These are phyloP conservation scores for Macrochelys suwanniensis DNA, from an alignment of 2,797 vertebrate species.

Conservation along the genomic window DNA sequence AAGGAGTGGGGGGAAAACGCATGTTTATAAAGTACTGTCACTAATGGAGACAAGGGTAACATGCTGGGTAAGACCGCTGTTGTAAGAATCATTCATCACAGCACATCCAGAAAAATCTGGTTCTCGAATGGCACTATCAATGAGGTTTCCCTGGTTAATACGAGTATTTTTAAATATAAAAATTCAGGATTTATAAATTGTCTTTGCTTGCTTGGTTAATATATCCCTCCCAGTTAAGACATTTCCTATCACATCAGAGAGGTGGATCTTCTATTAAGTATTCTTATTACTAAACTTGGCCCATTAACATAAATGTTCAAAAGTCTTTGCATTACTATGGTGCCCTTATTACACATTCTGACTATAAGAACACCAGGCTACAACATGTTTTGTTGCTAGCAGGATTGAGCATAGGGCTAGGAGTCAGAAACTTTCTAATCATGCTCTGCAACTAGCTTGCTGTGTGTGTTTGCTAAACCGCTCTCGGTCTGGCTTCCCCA, in stretches of 20 bases:
- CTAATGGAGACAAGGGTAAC: not conserved
- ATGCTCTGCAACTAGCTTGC: not conserved
- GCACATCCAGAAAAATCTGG: not conserved
- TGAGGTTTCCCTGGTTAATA: not conserved
- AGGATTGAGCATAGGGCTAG: not conserved
- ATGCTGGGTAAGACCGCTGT: not conserved
- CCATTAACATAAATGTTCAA: not conserved
- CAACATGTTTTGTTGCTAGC: not conserved
- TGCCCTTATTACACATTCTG: not conserved
- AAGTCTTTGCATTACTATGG: not conserved
- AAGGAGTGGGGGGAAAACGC: not conserved
- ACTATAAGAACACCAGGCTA: not conserved
- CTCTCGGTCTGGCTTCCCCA: not conserved
- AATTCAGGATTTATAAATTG: not conserved
- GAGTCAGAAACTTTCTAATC: not conserved
- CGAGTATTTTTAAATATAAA: not conserved
- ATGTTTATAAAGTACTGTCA: not conserved
- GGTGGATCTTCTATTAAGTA: no score
- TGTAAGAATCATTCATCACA: not conserved
- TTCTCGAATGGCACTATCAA: not conserved
- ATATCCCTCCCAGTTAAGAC: not conserved
- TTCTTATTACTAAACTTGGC: not conserved
- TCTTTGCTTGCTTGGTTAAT: not conserved
- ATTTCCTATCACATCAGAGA: not conserved
- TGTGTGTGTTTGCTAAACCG: not conserved